phyloP scores from a whole-genome alignment of 2,113 vertebrate species.

The Cranoglanis bouderius region DNA sequence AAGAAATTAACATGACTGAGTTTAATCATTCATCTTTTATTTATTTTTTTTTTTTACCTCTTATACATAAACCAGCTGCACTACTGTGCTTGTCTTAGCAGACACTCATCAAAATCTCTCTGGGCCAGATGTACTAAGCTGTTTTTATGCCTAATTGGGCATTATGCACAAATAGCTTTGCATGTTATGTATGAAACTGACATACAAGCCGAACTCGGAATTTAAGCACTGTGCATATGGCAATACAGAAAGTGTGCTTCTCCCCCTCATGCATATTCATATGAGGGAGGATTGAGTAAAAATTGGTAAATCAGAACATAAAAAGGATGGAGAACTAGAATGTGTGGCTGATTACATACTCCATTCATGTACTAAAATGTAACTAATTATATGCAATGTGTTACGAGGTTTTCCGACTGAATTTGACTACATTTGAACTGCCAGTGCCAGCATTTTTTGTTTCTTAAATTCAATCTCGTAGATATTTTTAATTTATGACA shows the following conservation, averaged over 20 bases:
- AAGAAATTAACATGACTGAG: background rate
- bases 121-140: background rate
- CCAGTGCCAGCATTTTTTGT: background rate
- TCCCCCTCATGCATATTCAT: background rate
- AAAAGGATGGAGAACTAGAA: background rate
- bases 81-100: background rate
- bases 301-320: background rate
- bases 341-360: background rate
- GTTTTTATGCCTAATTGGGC: background rate
- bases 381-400: background rate
- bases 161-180: background rate
- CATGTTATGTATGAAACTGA: background rate
- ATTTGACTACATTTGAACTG: background rate
- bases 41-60: background rate
- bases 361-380: background rate
- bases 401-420: background rate
- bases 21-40: background rate
- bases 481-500: background rate
- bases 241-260: background rate
- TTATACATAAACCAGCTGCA: background rate
- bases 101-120: background rate
- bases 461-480: background rate
- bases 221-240: background rate
- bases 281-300: background rate
- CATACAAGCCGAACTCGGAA: background rate